phyloP scores from a whole-genome alignment of 2,888 invertebrate genomes.

The Lepidocyrtoides sp. region DNA sequence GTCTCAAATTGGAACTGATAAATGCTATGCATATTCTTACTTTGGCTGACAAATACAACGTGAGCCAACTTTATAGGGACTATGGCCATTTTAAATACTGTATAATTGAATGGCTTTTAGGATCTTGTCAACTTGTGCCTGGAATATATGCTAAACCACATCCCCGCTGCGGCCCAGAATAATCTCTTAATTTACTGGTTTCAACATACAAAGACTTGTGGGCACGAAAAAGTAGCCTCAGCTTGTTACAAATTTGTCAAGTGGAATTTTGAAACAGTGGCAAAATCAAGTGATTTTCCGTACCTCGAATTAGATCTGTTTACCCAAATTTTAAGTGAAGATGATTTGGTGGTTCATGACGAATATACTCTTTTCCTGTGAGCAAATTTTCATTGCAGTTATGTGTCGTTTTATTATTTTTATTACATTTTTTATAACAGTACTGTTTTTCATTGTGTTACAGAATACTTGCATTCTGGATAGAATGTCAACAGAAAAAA shows the following conservation, averaged over 20 bases:
- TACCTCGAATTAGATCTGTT: constrained; percentile 92
- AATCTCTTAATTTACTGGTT: constrained; percentile 96
- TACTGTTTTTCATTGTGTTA: not conserved
- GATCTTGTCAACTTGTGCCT: constrained; percentile 94
- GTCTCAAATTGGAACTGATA: constrained; percentile 93
- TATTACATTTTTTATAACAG: not conserved
- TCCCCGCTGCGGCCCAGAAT: constrained; percentile 93
- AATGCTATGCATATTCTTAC: constrained; percentile 95
- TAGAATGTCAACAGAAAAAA: constrained; percentile 90
- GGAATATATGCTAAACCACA: constrained; percentile 95
- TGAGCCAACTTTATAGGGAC: no score
- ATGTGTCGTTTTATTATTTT: not conserved
- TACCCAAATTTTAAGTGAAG: constrained; percentile 90
- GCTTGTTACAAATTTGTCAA: constrained; percentile 94
- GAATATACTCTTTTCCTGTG: constrained; percentile 94
- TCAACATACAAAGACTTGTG: constrained; percentile 95
- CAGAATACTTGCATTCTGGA: constrained; percentile 93
- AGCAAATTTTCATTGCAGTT: constrained; percentile 83
- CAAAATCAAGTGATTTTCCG: constrained; percentile 92
- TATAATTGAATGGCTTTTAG: constrained; percentile 87
- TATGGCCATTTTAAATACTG: no score
- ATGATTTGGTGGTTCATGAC: constrained; percentile 95
- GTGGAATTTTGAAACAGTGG: constrained; percentile 96
- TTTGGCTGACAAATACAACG: constrained; percentile 98
- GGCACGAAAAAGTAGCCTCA: constrained; percentile 91